Evolutionary conservation across 2,888 invertebrate genomes (phyloP).

Genomic region (Poecilobothrus nobilitatus): DNA sequence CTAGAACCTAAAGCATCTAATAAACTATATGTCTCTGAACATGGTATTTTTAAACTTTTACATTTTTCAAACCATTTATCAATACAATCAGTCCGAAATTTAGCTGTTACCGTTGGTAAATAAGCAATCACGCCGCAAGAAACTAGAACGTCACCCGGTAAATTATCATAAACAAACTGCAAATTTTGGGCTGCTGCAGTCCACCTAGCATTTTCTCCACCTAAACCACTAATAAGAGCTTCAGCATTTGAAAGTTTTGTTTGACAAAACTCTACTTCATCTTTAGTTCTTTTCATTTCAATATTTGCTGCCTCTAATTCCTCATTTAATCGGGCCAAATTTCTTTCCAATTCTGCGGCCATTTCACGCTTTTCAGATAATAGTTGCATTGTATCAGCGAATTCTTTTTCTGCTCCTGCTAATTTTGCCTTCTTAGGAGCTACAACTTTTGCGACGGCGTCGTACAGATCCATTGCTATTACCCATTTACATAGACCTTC

Average conservation of each 20-base stretch:
- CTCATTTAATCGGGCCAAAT: constrained; percentile 61
- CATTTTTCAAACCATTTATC: constrained; percentile 67
- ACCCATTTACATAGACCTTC: constrained; percentile 90
- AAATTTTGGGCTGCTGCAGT: constrained; percentile 64
- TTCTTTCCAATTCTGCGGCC: constrained; percentile 66
- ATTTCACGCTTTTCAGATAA: constrained; percentile 74
- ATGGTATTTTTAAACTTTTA: constrained; percentile 62
- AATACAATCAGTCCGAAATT: constrained; percentile 53
- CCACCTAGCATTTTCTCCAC: constrained; percentile 85
- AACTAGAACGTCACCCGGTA: constrained; percentile 83
- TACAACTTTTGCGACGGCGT: constrained; percentile 72
- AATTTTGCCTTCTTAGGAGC: constrained; percentile 84
- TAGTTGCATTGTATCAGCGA: constrained; percentile 73
- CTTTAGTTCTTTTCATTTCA: constrained; percentile 66
- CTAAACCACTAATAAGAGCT: constrained; percentile 77
- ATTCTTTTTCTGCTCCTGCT: constrained; percentile 69
- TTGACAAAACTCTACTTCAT: constrained; percentile 73
- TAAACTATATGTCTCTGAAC: constrained; percentile 64
- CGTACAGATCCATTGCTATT: constrained; percentile 88
- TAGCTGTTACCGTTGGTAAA: constrained; percentile 72
- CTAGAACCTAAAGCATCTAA: constrained; percentile 71
- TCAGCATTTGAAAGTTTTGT: constrained; percentile 78
- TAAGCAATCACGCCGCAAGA: constrained; percentile 86
- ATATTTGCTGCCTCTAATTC: constrained; percentile 65
- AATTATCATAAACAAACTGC: constrained; percentile 65